phyloP scores from a whole-genome alignment of 2,797 vertebrate species.

The Melopsittacus undulatus region DNA sequence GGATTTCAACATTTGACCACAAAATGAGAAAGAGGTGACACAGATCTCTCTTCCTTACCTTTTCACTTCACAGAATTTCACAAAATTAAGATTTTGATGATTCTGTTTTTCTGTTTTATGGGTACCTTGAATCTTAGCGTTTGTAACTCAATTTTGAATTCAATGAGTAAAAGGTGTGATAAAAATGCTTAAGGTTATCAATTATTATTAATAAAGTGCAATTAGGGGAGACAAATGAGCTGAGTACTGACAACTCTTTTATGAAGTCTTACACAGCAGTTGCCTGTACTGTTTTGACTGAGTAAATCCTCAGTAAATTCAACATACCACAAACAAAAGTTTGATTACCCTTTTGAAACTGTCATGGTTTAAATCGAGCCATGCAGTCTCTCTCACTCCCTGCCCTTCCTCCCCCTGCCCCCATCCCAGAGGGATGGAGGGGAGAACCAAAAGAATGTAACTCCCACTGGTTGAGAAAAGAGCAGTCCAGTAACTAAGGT shows the following conservation, averaged over 20 bases:
- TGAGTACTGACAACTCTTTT: neutral
- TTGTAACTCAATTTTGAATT: neutral
- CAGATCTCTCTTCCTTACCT: neutral
- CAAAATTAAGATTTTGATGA: neutral
- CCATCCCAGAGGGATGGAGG: too few relatives aligned
- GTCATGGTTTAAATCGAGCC: too few relatives aligned
- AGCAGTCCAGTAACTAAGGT: too few relatives aligned
- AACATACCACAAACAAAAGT: neutral
- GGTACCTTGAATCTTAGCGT: neutral
- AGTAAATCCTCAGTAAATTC: neutral
- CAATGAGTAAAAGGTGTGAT: neutral
- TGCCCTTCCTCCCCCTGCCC: too few relatives aligned
- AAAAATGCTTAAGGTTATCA: neutral
- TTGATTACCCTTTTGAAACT: neutral
- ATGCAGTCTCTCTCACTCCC: too few relatives aligned
- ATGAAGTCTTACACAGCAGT: neutral
- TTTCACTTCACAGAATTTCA: neutral
- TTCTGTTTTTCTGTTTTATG: neutral
- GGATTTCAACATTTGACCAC: neutral
- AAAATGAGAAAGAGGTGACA: neutral
- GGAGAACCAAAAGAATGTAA: too few relatives aligned
- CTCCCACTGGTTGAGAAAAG: too few relatives aligned
- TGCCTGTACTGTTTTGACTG: neutral
- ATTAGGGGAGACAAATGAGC: neutral
- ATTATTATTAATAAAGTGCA: neutral